These are phyloP conservation scores for Atta texana DNA, from an alignment of 1,140 invertebrate species.

Conservation along the genomic window DNA sequence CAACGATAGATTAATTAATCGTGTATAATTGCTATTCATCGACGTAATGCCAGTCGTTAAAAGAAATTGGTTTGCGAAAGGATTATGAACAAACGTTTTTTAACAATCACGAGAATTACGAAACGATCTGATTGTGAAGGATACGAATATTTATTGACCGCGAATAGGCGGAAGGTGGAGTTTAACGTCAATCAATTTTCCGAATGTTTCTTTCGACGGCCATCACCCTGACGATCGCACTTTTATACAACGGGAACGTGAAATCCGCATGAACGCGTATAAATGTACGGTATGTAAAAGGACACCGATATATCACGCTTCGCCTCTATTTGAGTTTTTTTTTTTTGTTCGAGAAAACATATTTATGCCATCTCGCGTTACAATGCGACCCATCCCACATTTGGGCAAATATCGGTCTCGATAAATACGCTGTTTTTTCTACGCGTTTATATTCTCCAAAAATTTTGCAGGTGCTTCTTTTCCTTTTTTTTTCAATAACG, in stretches of 20 bases:
- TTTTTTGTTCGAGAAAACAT: not conserved
- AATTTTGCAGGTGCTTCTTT: not conserved
- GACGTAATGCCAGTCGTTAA: not conserved
- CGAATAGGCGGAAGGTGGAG: not conserved
- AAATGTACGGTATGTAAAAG: not conserved
- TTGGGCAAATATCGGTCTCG: conserved; percentile 18
- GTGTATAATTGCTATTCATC: not conserved
- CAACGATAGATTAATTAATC: not conserved
- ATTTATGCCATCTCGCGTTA: conserved; percentile 20
- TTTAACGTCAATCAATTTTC: conserved; percentile 41
- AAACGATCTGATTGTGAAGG: not conserved
- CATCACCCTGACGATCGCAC: not conserved
- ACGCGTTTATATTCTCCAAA: not conserved
- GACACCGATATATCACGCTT: not conserved
- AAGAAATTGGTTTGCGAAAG: not conserved
- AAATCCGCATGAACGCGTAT: not conserved
- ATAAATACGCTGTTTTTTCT: conserved; percentile 12
- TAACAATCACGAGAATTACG: conserved; percentile 4
- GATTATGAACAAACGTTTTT: not conserved
- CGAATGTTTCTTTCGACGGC: not conserved
- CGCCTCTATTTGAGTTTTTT: not conserved
- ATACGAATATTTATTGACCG: conserved; percentile 15
- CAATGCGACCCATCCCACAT: not conserved
- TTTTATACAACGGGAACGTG: not conserved
- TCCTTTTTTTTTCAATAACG: not conserved